phyloP scores from a whole-genome alignment of 2,113 vertebrate genomes.

The Falco punctatus region DNA sequence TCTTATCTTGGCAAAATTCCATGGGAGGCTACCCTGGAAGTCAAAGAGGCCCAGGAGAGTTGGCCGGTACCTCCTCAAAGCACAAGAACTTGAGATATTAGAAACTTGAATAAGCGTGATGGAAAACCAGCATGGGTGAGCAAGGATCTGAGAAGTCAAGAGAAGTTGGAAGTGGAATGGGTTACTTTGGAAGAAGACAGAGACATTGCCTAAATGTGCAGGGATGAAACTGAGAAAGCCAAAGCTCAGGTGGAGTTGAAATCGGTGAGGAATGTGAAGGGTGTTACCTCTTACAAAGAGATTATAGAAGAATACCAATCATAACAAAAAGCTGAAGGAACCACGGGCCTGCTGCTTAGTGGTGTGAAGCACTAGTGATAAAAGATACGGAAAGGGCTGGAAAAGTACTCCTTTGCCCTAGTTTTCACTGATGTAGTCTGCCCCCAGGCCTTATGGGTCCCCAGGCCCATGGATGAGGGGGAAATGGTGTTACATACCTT shows the following conservation, averaged over 20 bases:
- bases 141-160: neutral
- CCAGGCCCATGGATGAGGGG: neutral
- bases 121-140: neutral
- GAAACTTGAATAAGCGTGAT: neutral
- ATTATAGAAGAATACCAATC: neutral
- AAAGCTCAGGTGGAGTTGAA: neutral
- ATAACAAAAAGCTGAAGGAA: neutral
- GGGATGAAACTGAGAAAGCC: neutral
- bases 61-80: neutral
- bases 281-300: neutral
- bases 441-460: too few relatives aligned
- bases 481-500: neutral
- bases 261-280: neutral
- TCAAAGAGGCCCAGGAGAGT: neutral
- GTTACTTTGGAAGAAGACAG: neutral
- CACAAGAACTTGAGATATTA: neutral
- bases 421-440: neutral
- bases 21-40: neutral
- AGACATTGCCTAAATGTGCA: neutral
- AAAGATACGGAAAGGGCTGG: neutral
- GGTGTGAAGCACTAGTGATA: neutral
- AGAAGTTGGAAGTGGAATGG: neutral
- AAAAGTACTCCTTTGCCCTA: neutral
- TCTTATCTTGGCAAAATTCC: neutral
- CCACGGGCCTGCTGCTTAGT: neutral